Base-by-base conservation (phyloP, 2,113 vertebrate genomes). In the Trachemys scripta region DNA sequence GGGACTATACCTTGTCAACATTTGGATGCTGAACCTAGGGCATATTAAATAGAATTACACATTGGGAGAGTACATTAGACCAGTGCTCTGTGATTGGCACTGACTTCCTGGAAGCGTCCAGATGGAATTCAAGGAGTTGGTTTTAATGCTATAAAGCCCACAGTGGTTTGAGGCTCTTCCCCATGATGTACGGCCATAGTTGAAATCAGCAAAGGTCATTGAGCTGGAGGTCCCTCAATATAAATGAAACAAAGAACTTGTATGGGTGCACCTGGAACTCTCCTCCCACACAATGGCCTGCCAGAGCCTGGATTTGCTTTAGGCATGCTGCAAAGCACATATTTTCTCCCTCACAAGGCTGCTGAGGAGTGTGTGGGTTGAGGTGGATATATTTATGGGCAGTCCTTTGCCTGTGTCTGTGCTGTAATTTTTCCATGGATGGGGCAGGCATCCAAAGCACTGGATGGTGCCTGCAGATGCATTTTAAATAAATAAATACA, bases 21-120 rank as follows among this genome's bases (percentile, higher is more conserved):
- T 22, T 53, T 27, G 1, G 53, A 22, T 20, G 3, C 47, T 29
- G 0, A 0, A 4, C 17, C 31, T 8, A 16, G 4, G 0, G 0
- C 22, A 17, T 31, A 2, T 29, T 31, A 24, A 17, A 11, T 3
- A 25, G 56, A 82, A 38, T 35, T 80, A 49, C 7, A 1, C 20
- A 22, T 25, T 0, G 2, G 2, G 29, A 20, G 57, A 65, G 31
- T 31, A 65, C 14, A 65, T 65, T 65, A 65, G 62, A 82, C 87
- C 11, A 31, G 1, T 3, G 3, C 8, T 29, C 7, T 13, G 8
- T 0, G 0, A 9, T 8, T 31, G 65, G 62, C 27, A 82, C 72
- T 76, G 29, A 27, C 10, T n/a, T 69, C 24, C 0, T 0, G 12
- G 62, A n/a, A 81, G 31, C 1, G 59, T 80, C 20, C 14, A n/a